Evolutionary conservation across 1,140 invertebrate species (phyloP).

Genomic region (Agrypnia vestita): DNA sequence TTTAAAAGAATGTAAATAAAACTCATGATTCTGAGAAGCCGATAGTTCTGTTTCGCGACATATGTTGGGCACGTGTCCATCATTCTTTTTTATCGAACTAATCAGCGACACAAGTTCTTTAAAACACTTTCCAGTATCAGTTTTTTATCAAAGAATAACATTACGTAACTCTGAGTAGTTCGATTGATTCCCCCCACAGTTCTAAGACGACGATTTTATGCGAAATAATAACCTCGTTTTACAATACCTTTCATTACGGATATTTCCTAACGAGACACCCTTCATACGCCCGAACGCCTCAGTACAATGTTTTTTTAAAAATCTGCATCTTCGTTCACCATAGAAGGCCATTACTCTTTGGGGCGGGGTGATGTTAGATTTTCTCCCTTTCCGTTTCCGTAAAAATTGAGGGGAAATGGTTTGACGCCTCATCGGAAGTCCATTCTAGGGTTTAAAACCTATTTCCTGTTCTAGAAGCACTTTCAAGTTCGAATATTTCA

Average conservation of each 20-base stretch:
- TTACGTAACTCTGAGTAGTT: too few species aligned
- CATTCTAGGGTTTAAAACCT: constrained; percentile 45
- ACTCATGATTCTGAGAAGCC: too few species aligned
- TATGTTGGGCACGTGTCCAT: too few species aligned
- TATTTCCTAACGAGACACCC: neutral
- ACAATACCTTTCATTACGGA: neutral
- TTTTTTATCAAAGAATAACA: too few species aligned
- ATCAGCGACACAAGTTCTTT: too few species aligned
- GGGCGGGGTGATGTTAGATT: neutral
- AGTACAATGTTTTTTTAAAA: constrained; percentile 17
- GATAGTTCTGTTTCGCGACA: too few species aligned
- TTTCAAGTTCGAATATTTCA: constrained; percentile 26
- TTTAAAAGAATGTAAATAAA: too few species aligned
- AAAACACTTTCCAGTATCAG: too few species aligned
- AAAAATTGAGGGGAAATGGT: constrained; percentile 45
- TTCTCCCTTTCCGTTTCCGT: constrained; percentile 19
- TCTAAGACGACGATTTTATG: too few species aligned
- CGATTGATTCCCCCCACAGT: too few species aligned
- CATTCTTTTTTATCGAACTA: too few species aligned
- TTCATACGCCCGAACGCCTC: neutral
- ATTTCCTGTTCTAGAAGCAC: constrained; percentile 35
- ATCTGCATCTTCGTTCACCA: constrained; percentile 30
- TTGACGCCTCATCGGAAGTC: constrained; percentile 42
- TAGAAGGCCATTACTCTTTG: neutral
- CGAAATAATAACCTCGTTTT: neutral